Evolutionary conservation across 2,888 invertebrate genomes (phyloP).

Genomic region (Cerastis rubricosa): DNA sequence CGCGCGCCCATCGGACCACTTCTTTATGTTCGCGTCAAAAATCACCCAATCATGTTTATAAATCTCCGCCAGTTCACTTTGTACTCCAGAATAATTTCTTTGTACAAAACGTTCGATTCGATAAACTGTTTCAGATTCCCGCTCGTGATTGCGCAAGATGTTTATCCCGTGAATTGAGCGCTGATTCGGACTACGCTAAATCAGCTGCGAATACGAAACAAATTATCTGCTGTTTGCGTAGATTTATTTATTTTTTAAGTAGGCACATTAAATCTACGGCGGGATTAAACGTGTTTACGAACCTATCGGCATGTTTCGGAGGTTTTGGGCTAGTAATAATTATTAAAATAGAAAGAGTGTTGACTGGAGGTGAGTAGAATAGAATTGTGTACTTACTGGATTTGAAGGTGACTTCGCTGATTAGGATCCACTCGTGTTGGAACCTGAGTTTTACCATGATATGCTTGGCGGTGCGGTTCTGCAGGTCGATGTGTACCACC

Average conservation of each 20-base stretch:
- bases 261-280: slow-evolving; percentile 60
- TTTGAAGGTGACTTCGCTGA: slow-evolving; percentile 96
- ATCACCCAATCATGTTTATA: slow-evolving; percentile 78
- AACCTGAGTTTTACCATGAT: slow-evolving; percentile 94
- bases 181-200: slow-evolving; percentile 74
- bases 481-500: slow-evolving; percentile 93
- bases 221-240: slow-evolving; percentile 73
- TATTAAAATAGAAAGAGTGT: slow-evolving; percentile 20
- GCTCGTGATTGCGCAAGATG: slow-evolving; percentile 68
- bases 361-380: slow-evolving; percentile 1
- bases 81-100: slow-evolving; percentile 76
- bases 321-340: slow-evolving; percentile 27
- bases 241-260: slow-evolving; percentile 74
- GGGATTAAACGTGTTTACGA: slow-evolving; percentile 28
- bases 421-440: slow-evolving; percentile 96
- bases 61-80: slow-evolving; percentile 77
- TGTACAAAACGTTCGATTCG: slow-evolving; percentile 79
- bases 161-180: slow-evolving; percentile 76
- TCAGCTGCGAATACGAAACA: slow-evolving; percentile 75
- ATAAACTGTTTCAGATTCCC: slow-evolving; percentile 77
- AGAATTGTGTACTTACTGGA: slow-evolving; percentile 91
- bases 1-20: slow-evolving; percentile 61
- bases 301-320: slow-evolving; percentile 20
- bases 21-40: slow-evolving; percentile 79
- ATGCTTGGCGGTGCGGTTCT: slow-evolving; percentile 94